Conservation (phyloP, 2,888 invertebrate species). For the Malthinus seriepunctatus region DNA sequence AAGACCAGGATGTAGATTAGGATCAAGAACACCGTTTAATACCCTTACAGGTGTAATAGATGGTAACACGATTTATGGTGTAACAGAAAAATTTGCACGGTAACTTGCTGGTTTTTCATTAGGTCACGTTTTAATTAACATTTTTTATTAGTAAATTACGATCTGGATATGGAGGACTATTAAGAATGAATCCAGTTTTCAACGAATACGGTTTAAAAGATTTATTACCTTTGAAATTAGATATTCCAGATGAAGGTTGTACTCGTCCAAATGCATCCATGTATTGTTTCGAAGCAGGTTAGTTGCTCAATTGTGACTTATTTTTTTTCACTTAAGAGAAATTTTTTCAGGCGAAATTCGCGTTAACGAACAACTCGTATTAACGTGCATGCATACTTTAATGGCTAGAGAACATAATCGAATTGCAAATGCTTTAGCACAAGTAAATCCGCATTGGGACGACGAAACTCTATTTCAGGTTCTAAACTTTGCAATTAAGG, state of each 20-base stretch:
- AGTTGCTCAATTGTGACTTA: constrained; percentile 37
- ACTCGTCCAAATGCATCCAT: constrained; percentile 86
- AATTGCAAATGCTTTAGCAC: constrained; percentile 73
- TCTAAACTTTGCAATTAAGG: background rate
- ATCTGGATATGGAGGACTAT: constrained; percentile 77
- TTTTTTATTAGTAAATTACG: constrained; percentile 69
- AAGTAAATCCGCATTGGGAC: constrained; percentile 90
- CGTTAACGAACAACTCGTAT: constrained; percentile 87
- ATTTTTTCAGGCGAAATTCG: constrained; percentile 80
- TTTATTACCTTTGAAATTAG: constrained; percentile 82
- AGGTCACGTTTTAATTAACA: background rate
- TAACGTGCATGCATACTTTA: constrained; percentile 89
- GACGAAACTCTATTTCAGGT: constrained; percentile 88
- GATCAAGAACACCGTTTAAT: constrained; percentile 84
- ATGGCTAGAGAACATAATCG: constrained; percentile 92
- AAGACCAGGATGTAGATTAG: constrained; percentile 84
- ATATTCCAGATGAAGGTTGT: constrained; percentile 91
- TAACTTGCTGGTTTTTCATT: constrained; percentile 44
- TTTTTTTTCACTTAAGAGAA: background rate
- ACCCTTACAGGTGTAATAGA: constrained; percentile 85
- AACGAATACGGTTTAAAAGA: constrained; percentile 86
- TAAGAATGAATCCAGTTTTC: constrained; percentile 89
- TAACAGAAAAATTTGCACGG: constrained; percentile 80
- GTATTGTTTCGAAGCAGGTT: constrained; percentile 92
- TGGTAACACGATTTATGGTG: constrained; percentile 89